phyloP scores from a whole-genome alignment of 2,888 invertebrate genomes.

The Megamerina dolium region DNA sequence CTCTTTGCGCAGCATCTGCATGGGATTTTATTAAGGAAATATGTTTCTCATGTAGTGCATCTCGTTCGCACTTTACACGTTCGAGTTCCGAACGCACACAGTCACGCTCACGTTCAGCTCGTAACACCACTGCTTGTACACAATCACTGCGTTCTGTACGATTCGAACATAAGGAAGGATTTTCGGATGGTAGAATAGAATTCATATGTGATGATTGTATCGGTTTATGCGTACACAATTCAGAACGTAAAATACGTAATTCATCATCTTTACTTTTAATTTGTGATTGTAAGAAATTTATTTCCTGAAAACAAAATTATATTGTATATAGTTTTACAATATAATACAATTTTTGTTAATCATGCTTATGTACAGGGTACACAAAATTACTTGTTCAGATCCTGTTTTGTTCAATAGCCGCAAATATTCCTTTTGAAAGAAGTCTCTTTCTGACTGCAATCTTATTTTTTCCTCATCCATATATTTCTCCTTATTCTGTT shows the following conservation, averaged over 20 bases:
- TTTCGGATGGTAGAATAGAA: no score
- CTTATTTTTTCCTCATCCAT: constrained; percentile 43
- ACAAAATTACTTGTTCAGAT: constrained; percentile 34
- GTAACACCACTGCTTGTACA: constrained; percentile 43
- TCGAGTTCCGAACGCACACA: constrained; percentile 51
- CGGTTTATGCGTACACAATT: constrained; percentile 21
- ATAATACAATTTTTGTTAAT: no score
- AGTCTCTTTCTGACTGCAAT: constrained; percentile 43
- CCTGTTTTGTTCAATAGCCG: constrained; percentile 38
- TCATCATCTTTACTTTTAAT: constrained; percentile 46
- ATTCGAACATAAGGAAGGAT: no score
- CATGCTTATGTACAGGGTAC: no score
- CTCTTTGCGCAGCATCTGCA: constrained; percentile 50
- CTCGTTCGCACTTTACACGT: constrained; percentile 57
- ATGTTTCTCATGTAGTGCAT: constrained; percentile 54
- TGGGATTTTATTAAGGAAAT: constrained; percentile 52
- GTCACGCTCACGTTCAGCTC: constrained; percentile 53
- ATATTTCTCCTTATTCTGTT: constrained; percentile 22
- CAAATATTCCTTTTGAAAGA: constrained; percentile 47
- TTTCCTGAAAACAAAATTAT: constrained; percentile 24
- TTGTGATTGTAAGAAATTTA: constrained; percentile 41
- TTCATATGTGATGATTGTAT: no score
- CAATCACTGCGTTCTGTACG: constrained; percentile 39
- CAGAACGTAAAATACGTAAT: constrained; percentile 33
- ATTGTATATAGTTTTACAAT: no score